Conservation (phyloP, 1,140 invertebrate genomes). For the Wasmannia auropunctata region DNA sequence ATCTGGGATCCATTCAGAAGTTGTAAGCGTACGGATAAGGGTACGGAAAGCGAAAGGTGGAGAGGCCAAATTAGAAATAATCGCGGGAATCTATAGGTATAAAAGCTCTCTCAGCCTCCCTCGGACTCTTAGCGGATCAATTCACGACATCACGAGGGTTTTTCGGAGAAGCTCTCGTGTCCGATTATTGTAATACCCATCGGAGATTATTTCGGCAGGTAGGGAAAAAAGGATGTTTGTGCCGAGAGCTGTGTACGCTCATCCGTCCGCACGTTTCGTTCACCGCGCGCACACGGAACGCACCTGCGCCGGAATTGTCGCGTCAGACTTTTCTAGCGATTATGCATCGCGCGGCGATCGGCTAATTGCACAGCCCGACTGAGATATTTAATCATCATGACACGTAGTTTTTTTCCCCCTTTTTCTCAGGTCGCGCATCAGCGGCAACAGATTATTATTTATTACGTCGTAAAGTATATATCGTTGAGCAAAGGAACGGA, state of each 20-base stretch:
- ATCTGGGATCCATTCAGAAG: not conserved
- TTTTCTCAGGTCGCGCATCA: not conserved
- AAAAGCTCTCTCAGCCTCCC: constrained; percentile 37
- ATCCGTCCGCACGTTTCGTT: constrained; percentile 18
- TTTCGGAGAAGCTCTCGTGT: constrained; percentile 76
- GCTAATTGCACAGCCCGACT: constrained; percentile 11
- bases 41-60: constrained; percentile 4
- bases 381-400: constrained; percentile 34
- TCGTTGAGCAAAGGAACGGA: constrained; percentile 10
- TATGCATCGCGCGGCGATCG: constrained; percentile 10
- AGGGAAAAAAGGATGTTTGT: constrained; percentile 2
- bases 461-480: constrained; percentile 36
- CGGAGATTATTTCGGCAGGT: constrained; percentile 81
- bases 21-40: not conserved
- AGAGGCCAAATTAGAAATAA: constrained; percentile 54
- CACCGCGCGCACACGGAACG: constrained; percentile 37
- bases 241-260: not conserved
- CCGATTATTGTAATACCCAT: constrained; percentile 81
- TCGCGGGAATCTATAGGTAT: constrained; percentile 62
- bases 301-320: constrained; percentile 54
- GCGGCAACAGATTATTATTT: constrained; percentile 41
- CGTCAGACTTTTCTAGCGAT: constrained; percentile 1
- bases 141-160: constrained; percentile 80
- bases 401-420: constrained; percentile 4
- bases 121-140: constrained; percentile 79